Evolutionary conservation across 2,888 invertebrate species (phyloP).

Genomic region (Eupeodes latifasciatus): DNA sequence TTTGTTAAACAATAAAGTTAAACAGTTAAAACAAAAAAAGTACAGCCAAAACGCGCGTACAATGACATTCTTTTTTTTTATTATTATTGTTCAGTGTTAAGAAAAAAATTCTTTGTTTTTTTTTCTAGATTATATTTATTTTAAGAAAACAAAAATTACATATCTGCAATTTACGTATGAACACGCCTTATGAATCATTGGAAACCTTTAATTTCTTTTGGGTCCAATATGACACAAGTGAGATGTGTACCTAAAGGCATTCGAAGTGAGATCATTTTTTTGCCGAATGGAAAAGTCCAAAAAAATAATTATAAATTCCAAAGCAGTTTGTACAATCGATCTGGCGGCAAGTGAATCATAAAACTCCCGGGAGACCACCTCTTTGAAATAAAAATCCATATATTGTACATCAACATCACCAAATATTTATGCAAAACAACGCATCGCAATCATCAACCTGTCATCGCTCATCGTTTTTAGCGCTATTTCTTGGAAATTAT

Average conservation of each 20-base stretch:
- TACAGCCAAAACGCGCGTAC: conserved; percentile 8
- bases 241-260: not conserved
- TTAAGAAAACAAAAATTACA: not conserved
- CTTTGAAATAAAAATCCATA: not conserved
- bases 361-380: conserved; percentile 22
- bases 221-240: conserved; percentile 1
- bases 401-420: not conserved
- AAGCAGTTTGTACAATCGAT: conserved; percentile 9
- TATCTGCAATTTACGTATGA: conserved; percentile 31
- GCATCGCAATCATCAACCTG: conserved; percentile 13
- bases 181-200: conserved; percentile 36
- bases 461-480: not conserved
- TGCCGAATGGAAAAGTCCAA: not conserved
- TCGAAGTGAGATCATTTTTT: conserved; percentile 4
- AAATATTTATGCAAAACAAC: conserved; percentile 39
- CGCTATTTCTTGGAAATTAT: conserved; percentile 18
- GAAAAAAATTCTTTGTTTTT: conserved; percentile 27
- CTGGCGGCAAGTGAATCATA: conserved; percentile 26
- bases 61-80: conserved; percentile 13
- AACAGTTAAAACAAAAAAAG: conserved; percentile 9
- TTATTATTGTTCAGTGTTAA: not conserved
- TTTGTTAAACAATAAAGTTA: conserved; percentile 47
- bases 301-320: conserved; percentile 23
- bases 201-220: not conserved
- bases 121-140: not conserved